Evolutionary conservation across 2,888 invertebrate genomes (phyloP).

Genomic region (Blastobasis adustella): DNA sequence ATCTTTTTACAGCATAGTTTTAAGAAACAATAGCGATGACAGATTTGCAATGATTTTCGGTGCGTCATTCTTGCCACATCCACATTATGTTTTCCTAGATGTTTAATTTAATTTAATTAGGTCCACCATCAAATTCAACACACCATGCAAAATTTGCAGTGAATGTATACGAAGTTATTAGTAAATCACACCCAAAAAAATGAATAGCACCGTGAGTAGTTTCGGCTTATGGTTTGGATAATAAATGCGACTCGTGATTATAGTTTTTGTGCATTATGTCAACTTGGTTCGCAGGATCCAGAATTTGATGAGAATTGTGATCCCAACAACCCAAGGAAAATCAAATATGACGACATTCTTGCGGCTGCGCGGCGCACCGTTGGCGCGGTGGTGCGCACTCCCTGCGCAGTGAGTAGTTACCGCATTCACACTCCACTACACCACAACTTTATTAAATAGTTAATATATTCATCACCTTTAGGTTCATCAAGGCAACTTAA

Average conservation of each 20-base stretch:
- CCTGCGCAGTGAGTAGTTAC: slow-evolving; percentile 60
- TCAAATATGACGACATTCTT: slow-evolving; percentile 78
- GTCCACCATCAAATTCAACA: not conserved
- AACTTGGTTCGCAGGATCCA: slow-evolving; percentile 29
- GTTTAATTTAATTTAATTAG: not conserved
- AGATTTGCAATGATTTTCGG: no score
- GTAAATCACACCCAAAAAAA: not conserved
- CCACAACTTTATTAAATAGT: no score
- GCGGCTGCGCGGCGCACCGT: slow-evolving; percentile 80
- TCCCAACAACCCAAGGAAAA: slow-evolving; percentile 53
- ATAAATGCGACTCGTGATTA: no score
- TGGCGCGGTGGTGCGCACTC: slow-evolving; percentile 76
- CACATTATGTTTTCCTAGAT: not conserved
- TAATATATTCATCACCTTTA: no score
- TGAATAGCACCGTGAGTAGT: not conserved
- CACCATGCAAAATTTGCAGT: not conserved
- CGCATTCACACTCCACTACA: no score
- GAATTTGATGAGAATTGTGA: slow-evolving; percentile 57
- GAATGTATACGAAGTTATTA: not conserved
- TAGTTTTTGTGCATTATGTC: not conserved
- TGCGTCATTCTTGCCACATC: no score
- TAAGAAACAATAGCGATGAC: no score
- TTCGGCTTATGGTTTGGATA: no score
- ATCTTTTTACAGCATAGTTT: no score
- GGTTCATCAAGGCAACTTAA: no score